Percentiles rank a stretch among this genome's conserved stretches.
These are phyloP conservation scores for Myanophis thanlyinensis DNA, from an alignment of 2,113 vertebrate species.

Conservation along the genomic window DNA sequence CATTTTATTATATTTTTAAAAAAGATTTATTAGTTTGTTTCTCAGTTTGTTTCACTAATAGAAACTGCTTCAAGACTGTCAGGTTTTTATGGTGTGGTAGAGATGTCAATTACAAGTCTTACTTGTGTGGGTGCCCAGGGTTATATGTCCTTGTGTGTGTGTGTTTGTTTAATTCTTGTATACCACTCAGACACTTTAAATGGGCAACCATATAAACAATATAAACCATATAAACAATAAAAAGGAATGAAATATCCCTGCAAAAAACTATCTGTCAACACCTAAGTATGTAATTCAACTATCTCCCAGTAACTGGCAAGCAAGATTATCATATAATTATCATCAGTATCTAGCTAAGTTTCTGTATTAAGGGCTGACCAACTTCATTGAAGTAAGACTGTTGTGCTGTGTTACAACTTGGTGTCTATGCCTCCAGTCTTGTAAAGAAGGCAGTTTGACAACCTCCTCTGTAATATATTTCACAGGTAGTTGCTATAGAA, in stretches of 20 bases:
- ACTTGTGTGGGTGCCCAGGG: neutral
- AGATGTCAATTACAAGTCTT: neutral
- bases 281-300: neutral
- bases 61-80: neutral
- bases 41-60: neutral
- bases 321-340: neutral
- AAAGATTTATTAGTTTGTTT: neutral
- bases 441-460: neutral
- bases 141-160: neutral
- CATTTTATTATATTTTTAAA: conserved; percentile 25
- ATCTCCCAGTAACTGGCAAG: neutral
- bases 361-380: neutral
- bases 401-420: neutral
- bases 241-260: neutral
- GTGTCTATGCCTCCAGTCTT: neutral
- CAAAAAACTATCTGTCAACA: neutral
- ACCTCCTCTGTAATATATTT: neutral
- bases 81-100: neutral
- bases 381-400: neutral
- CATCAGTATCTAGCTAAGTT: neutral
- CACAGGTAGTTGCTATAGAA: neutral
- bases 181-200: neutral
- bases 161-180: neutral
- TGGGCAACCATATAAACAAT: neutral
- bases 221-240: neutral